These are phyloP conservation scores for Trichopria drosophilae DNA, from an alignment of 2,888 invertebrate species.

Conservation along the genomic window DNA sequence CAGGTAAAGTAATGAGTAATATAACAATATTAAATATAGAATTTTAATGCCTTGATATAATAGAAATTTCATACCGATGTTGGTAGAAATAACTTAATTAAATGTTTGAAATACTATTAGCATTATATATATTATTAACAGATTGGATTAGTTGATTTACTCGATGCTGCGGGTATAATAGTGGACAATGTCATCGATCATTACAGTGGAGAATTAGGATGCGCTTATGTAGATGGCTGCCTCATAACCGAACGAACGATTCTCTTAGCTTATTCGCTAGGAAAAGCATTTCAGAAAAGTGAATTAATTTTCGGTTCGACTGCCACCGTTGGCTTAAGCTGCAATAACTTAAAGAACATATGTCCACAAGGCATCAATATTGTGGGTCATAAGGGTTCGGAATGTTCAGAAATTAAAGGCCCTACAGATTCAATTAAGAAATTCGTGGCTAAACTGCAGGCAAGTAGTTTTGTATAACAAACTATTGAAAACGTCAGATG, in stretches of 20 bases:
- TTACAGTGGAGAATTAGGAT: conserved; percentile 92
- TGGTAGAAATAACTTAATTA: no score
- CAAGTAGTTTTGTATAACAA: conserved; percentile 19
- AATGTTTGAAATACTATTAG: no score
- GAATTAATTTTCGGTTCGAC: conserved; percentile 72
- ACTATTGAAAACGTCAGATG: not conserved
- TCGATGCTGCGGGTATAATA: conserved; percentile 64
- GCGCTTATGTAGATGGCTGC: conserved; percentile 93
- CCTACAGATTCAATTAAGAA: conserved; percentile 69
- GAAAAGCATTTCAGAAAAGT: conserved; percentile 48
- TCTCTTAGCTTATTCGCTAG: conserved; percentile 48
- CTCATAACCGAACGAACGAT: conserved; percentile 64
- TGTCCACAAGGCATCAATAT: conserved; percentile 78
- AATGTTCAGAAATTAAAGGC: conserved; percentile 90
- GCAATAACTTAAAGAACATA: conserved; percentile 64
- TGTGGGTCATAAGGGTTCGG: conserved; percentile 85
- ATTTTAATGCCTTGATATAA: no score
- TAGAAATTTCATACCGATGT: no score
- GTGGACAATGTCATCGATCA: conserved; percentile 82
- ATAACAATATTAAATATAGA: no score
- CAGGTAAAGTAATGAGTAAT: no score
- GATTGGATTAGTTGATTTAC: conserved; percentile 70
- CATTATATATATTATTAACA: no score
- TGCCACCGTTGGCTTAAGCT: conserved; percentile 81
- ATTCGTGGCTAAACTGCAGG: conserved; percentile 67